Evolutionary conservation across 2,797 vertebrate genomes (phyloP).

Genomic region (Columba guinea): DNA sequence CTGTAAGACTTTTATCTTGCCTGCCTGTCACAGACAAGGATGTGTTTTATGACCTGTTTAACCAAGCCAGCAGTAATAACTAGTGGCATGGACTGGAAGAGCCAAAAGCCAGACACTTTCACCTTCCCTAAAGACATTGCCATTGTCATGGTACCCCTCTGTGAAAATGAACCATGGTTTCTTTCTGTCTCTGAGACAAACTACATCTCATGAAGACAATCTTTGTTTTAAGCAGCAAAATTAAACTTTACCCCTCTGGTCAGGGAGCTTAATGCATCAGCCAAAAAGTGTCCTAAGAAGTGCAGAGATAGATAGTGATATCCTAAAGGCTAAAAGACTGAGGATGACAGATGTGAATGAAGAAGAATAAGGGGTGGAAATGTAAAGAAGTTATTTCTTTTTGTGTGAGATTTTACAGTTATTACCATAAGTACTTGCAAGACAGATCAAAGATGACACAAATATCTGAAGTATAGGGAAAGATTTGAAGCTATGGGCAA

Average conservation of each 20-base stretch:
- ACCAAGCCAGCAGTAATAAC: not conserved
- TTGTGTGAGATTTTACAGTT: not conserved
- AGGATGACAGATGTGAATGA: not conserved
- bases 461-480: not conserved
- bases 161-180: not conserved
- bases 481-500: not conserved
- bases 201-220: not conserved
- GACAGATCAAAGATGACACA: not conserved
- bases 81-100: not conserved
- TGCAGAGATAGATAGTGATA: not conserved
- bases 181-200: slow-evolving; percentile 11
- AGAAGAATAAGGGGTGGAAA: not conserved
- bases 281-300: not conserved
- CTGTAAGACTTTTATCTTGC: not conserved
- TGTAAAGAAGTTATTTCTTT: not conserved
- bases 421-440: not conserved
- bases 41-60: not conserved
- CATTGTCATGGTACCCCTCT: not conserved
- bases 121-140: not conserved
- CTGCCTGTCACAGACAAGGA: not conserved
- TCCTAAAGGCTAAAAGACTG: not conserved
- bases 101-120: not conserved
- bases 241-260: not conserved
- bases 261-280: not conserved
- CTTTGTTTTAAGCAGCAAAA: slow-evolving; percentile 25